A percentile compares a stretch with the other conserved stretches of the same genome.
phyloP scores from a whole-genome alignment of 2,113 vertebrate genomes.

The Gnathonemus longibarbis region DNA sequence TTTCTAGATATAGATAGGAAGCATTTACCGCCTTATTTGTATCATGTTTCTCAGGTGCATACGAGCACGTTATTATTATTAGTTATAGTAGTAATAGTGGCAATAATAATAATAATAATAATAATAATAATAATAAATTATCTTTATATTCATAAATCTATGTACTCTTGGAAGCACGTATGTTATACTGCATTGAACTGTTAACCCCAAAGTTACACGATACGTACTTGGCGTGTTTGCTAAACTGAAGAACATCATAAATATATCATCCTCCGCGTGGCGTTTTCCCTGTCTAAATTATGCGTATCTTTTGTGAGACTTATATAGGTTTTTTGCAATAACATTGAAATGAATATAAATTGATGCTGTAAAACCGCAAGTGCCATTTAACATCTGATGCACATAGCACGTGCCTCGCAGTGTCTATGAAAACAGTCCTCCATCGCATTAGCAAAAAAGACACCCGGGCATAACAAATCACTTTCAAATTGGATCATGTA shows the following conservation, averaged over 20 bases:
- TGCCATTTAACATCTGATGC: slow-evolving; percentile 22
- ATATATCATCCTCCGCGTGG: slow-evolving; percentile 27
- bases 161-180: neutral
- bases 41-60: neutral
- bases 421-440: slow-evolving; percentile 19
- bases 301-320: slow-evolving; percentile 12
- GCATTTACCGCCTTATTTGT: neutral
- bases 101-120: neutral
- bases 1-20: neutral
- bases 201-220: slow-evolving; percentile 16
- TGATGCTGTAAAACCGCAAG: slow-evolving; percentile 17
- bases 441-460: slow-evolving; percentile 3
- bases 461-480: neutral
- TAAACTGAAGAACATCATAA: slow-evolving; percentile 21
- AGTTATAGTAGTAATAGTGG: neutral
- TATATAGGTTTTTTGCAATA: slow-evolving; percentile 19
- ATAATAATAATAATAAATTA: neutral
- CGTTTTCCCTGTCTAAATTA: slow-evolving; percentile 4
- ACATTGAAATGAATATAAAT: slow-evolving; percentile 27
- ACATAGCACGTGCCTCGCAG: slow-evolving; percentile 1
- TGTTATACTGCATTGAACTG: slow-evolving; percentile 24
- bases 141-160: neutral
- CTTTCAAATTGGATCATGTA: slow-evolving; percentile 17
- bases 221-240: slow-evolving; percentile 19
- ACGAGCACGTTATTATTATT: neutral